Base-by-base conservation (phyloP, 2,797 vertebrate genomes). In the Tapera naevia region DNA sequence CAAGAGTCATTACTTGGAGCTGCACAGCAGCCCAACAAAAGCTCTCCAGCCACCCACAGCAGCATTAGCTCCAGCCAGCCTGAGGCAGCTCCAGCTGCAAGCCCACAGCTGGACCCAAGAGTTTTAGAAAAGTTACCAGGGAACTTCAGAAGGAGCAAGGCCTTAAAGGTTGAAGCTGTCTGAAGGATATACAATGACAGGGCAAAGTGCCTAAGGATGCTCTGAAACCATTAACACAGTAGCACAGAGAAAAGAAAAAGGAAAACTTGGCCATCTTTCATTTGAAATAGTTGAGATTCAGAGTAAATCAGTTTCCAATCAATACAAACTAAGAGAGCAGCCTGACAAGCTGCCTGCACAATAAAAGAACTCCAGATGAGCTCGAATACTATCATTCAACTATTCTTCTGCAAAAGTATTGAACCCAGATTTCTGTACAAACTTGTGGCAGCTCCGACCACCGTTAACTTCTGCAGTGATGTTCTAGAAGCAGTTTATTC, bases 161-260 rank as follows among this genome's bases (percentile, higher is more conserved):
- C 28, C 43, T 41, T 21, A 3, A n/a, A n/a, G 1, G 3, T 3
- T 6, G 10, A 43, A 25, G 23, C 57, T 30, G 27, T 3, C 45
- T 13, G 41, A 13, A 7, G 74, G 72, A 33, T 1, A 2, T 2
- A 11, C 10, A 1, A 23, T 0, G 0, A 0, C 19, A 28, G 21
- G 37, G 41, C 25, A 30, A 37, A 53, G 3, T 0, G 13, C 62
- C 30, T 2, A 16, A 24, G 35, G 85, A 88, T 62, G 70, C 60
- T 79, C 48, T 1, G 16, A 64, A 21, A n/a, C 32, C 5, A 0
- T 28, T n/a, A 18, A 17, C 75, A 50, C 7, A 0, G 2, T 19
- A 10, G 35, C 8, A 10, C 4, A 1, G 33, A 13, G 28, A 14
- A 6, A 10, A 61, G 16, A 0, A 35, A 39, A 17, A 9, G 21